Percentiles rank a stretch among this genome's conserved stretches.
phyloP scores from a whole-genome alignment of 2,797 vertebrate genomes.

The Danio kyathit region DNA sequence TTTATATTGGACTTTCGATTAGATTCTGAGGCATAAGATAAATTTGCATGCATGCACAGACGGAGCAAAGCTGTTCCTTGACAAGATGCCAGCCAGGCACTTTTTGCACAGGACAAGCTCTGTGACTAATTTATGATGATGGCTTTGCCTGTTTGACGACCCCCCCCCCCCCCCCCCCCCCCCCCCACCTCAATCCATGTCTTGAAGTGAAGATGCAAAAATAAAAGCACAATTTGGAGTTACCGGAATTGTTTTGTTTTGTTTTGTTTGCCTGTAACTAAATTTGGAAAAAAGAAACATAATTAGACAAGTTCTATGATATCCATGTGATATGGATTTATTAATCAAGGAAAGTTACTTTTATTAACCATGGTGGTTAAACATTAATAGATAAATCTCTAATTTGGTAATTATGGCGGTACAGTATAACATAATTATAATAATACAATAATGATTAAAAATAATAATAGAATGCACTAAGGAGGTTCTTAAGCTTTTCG shows the following conservation, averaged over 20 bases:
- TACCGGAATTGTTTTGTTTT: background rate
- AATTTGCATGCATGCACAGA: constrained; percentile 57
- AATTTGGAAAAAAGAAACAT: too few species aligned
- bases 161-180: background rate
- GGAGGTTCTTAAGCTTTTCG: too few species aligned
- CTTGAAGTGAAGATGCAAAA: constrained; percentile 38
- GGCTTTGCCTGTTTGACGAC: constrained; percentile 50
- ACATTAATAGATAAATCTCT: background rate
- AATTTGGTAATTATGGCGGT: background rate
- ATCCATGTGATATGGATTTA: background rate
- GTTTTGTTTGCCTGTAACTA: too few species aligned
- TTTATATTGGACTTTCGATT: constrained; percentile 64
- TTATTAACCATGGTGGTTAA: background rate
- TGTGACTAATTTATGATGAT: constrained; percentile 60
- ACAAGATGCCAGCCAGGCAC: constrained; percentile 59
- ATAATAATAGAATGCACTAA: too few species aligned
- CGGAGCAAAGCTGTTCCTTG: constrained; percentile 33
- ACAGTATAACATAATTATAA: too few species aligned
- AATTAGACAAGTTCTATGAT: background rate
- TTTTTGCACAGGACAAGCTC: constrained; percentile 45
- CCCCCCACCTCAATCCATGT: constrained; percentile 7
- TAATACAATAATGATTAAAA: too few species aligned
- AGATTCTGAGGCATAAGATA: constrained; percentile 54
- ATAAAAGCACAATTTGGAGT: constrained; percentile 10
- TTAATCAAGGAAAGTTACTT: background rate